Conservation (phyloP, 2,888 invertebrate species). For the Endotricha flammealis region DNA sequence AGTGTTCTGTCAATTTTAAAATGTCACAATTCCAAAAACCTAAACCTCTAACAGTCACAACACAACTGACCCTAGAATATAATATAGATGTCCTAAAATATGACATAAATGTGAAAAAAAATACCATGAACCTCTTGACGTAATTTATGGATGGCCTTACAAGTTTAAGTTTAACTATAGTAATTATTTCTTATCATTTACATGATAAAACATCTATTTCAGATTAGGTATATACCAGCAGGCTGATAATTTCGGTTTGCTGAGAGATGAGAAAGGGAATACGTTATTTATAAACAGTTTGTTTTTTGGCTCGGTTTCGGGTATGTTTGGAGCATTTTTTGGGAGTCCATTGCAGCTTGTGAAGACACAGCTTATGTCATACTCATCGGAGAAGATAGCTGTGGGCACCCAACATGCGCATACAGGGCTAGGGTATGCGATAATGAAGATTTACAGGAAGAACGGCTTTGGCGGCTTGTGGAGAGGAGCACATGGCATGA, state of each 20-base stretch:
- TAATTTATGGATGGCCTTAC: too few relatives aligned
- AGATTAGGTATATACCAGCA: constrained; percentile 87
- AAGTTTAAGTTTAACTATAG: too few relatives aligned
- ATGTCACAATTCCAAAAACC: too few relatives aligned
- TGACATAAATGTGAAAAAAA: too few relatives aligned
- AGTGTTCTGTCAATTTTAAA: too few relatives aligned
- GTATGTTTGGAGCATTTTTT: constrained; percentile 85
- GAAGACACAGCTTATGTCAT: constrained; percentile 91
- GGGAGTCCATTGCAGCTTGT: constrained; percentile 94
- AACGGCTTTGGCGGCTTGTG: constrained; percentile 80
- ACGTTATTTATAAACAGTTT: constrained; percentile 83
- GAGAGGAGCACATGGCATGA: constrained; percentile 86
- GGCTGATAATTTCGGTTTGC: constrained; percentile 81
- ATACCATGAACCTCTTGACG: too few relatives aligned
- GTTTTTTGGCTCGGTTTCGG: constrained; percentile 86
- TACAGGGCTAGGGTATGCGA: constrained; percentile 81
- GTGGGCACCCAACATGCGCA: constrained; percentile 93
- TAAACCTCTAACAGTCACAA: too few relatives aligned
- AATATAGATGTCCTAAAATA: too few relatives aligned
- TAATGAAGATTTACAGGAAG: constrained; percentile 76
- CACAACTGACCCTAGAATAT: too few relatives aligned
- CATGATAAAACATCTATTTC: constrained; percentile 25
- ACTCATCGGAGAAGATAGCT: constrained; percentile 86
- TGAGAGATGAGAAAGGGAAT: constrained; percentile 80
- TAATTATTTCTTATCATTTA: too few relatives aligned